phyloP scores from a whole-genome alignment of 2,797 vertebrate genomes.

The Tachyglossus aculeatus region DNA sequence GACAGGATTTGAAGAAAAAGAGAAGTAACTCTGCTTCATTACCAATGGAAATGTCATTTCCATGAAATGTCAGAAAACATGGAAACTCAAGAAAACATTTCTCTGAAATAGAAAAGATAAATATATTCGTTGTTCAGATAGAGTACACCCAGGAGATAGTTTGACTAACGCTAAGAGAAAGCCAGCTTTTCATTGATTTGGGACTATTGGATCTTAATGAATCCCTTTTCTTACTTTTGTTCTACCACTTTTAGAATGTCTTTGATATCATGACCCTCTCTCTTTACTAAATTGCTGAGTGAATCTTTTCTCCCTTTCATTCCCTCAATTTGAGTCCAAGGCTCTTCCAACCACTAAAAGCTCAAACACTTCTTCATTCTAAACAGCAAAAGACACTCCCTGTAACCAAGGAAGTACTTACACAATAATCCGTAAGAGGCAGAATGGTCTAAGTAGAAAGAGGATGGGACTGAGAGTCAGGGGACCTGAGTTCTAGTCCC shows the following conservation, averaged over 20 bases:
- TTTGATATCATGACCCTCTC: no score
- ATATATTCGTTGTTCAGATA: neutral
- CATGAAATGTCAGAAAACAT: neutral
- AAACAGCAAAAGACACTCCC: neutral
- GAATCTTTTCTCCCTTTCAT: no score
- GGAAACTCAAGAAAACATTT: no score
- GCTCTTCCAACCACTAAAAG: neutral
- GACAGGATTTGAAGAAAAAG: slow-evolving; percentile 4
- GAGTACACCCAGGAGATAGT: neutral
- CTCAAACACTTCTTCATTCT: neutral
- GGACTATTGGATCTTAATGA: neutral
- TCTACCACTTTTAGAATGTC: no score
- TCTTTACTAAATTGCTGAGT: no score
- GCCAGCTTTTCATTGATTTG: neutral
- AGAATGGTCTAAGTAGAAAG: no score
- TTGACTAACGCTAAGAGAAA: neutral
- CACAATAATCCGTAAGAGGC: no score
- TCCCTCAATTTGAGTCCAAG: neutral
- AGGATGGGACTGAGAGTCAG: neutral
- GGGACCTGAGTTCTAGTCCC: neutral
- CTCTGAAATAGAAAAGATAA: no score
- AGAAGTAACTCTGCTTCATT: neutral
- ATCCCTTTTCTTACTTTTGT: no score
- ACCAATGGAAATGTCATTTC: neutral
- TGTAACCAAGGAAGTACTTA: neutral